Base-by-base conservation (phyloP, 2,113 vertebrate genomes). In the Silurus asotus region DNA sequence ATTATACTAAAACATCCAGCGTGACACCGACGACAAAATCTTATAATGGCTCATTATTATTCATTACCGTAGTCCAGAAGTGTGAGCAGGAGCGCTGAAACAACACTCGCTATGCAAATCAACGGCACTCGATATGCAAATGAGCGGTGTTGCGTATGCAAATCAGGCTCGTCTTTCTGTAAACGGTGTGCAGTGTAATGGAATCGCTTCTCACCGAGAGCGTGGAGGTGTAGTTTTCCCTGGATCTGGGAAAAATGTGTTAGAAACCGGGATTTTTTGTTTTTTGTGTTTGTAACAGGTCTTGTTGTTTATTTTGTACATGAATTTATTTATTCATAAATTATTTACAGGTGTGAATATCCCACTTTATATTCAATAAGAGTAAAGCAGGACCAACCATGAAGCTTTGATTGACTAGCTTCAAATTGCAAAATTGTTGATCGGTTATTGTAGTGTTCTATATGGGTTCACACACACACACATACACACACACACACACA, bases 1-100 rank as follows among this genome's bases (percentile, higher is more conserved):
- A 69, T 83, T 83, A 83, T 56, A 14, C 81, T 83, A 55, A 83
- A 70, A 69, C 64, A 69, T 37, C 81, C 64, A 56, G 8, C 51
- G 25, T 37, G 11, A 28, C 67, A 25, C 25, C 8, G 65, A 20
- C 65, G 45, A 56, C n/a, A 59, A 59, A 59, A 59, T 59, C 55
- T 37, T 45, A 59, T 59, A 58, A 72, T 48, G 45, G 15, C 37
- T 51, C 64, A 75, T 75, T 23, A 76, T 20, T 37, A 62, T 74
- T 74, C 69, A 59, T 74, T 28, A 76, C 14, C 8, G 23, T 19
- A 53, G 83, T 17, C 48, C 65, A 58, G 82, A 58, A n/a, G 80
- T 67, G 48, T 51, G 80, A 69, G 81, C 64, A 20, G 77, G 77
- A 55, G 2, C 7, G 56, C 77, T 79, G 55, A 37, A 79, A 79